Conservation (phyloP, 1,140 invertebrate species). For the Dreissena rostriformis region DNA sequence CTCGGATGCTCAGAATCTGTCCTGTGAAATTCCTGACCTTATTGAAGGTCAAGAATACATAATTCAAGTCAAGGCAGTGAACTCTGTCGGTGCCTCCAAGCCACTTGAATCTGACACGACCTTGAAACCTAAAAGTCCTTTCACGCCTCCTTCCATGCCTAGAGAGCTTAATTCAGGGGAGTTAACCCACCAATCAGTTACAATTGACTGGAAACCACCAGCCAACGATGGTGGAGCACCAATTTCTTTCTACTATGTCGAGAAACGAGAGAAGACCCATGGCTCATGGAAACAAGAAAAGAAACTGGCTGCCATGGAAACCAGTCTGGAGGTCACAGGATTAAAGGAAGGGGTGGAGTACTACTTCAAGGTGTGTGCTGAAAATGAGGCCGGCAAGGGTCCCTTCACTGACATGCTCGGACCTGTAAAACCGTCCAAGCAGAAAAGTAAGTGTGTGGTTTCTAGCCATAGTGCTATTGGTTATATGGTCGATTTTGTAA, state of each 20-base stretch:
- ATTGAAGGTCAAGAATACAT: constrained; percentile 87
- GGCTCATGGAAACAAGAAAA: constrained; percentile 84
- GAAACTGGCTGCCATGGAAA: constrained; percentile 62
- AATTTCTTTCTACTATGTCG: constrained; percentile 94
- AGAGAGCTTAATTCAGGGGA: constrained; percentile 69
- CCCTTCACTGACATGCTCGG: constrained; percentile 68
- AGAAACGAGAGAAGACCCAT: constrained; percentile 88
- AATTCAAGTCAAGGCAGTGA: constrained; percentile 78
- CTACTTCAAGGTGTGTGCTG: constrained; percentile 95
- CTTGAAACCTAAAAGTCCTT: constrained; percentile 98
- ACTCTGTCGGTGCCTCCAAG: constrained; percentile 77
- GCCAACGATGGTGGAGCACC: constrained; percentile 98
- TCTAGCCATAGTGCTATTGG: neutral
- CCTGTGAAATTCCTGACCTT: constrained; percentile 88
- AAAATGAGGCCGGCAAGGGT: constrained; percentile 93
- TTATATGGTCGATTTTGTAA: neutral
- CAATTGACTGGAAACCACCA: constrained; percentile 92
- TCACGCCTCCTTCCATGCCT: constrained; percentile 82
- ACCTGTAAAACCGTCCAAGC: constrained; percentile 72
- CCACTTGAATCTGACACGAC: constrained; percentile 87
- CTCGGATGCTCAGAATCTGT: constrained; percentile 81
- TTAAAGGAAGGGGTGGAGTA: constrained; percentile 96
- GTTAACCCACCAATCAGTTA: constrained; percentile 68
- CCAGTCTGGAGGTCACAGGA: constrained; percentile 69
- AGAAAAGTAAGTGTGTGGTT: constrained; percentile 71